Evolutionary conservation across 2,888 invertebrate genomes (phyloP), one percentile per base, ranked within the genome.

Genomic region (Lasioglossum calceatum): DNA sequence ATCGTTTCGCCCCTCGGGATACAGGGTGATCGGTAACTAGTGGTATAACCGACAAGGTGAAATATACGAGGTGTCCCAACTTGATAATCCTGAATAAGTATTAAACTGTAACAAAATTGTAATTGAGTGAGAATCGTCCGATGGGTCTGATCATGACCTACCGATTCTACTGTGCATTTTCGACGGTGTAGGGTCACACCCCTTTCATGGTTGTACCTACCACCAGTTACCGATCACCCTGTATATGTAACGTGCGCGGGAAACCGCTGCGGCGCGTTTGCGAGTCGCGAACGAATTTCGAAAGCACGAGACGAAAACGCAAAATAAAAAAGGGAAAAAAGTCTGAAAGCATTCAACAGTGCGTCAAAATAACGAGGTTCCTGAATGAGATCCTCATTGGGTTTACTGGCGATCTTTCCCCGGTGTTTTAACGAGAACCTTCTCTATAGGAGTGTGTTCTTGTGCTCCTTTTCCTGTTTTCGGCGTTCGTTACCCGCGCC

Each of bases 301-400:
- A 58, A 64, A 67, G 42, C 54, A 39, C 74, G 61, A 32, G 67
- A 74, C 73, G 23, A 54, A 58, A 47, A 44, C 36, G 67, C 19
- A 14, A 64, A 61, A 74, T 23, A 12, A 71, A 71, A n/a, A 71
- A 70, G 10, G 39, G 39, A 12, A 71, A n/a, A 44, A 19, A 23
- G 32, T 32, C 14, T 87, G 87, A 87, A 87, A 87, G 77, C 32
- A 77, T 77, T 71, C 87, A 71, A 74, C 87, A 84, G 81, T 58
- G 87, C 87, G 77, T 87, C 87, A 61, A 87, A 87, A 87, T 87
- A 87, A 87, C 87, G 87, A 87, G 87, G 76, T n/a, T n/a, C n/a
- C 14, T 87, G 87, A 87, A 87, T 86, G 87, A 73, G 77, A 75
- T 87, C 76, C 87, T 81, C 78, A 71, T 86, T 82, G 61, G 61